phyloP scores from a whole-genome alignment of 2,113 vertebrate species.

The Agapornis roseicollis region DNA sequence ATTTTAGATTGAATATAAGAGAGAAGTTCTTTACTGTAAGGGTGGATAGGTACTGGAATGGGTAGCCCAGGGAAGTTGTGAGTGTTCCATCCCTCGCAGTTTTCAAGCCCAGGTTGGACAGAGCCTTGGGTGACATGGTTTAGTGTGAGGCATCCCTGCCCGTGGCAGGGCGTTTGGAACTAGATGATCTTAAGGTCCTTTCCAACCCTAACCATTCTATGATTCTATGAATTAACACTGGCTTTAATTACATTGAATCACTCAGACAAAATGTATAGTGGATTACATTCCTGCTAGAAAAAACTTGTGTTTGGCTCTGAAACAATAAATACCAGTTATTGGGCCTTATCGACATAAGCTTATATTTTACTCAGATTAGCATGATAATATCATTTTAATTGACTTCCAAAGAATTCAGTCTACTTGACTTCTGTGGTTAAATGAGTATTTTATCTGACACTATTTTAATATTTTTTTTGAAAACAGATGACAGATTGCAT shows the following conservation, averaged over 20 bases:
- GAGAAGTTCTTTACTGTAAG: no score
- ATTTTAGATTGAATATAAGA: no score
- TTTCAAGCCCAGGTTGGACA: no score
- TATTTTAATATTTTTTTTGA: not conserved
- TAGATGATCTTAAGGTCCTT: no score
- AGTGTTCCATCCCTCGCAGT: no score
- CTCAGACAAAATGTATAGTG: rapidly evolving
- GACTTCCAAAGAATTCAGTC: not conserved
- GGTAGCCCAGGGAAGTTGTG: no score
- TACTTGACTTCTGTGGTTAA: not conserved
- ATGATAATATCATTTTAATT: not conserved
- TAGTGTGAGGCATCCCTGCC: no score
- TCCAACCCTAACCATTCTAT: no score
- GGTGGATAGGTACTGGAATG: no score
- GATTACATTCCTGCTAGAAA: not conserved
- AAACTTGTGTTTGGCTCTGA: not conserved
- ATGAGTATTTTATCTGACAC: not conserved
- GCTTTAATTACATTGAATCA: not conserved
- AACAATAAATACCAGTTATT: not conserved
- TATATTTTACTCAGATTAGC: not conserved
- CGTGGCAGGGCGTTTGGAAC: no score
- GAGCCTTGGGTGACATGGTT: no score
- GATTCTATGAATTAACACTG: not conserved
- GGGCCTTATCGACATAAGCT: not conserved
- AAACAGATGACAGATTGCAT: not conserved